Evolutionary conservation across 1,140 invertebrate species (phyloP), one percentile per base, ranked within the genome.

Genomic region (Hetaerina americana): DNA sequence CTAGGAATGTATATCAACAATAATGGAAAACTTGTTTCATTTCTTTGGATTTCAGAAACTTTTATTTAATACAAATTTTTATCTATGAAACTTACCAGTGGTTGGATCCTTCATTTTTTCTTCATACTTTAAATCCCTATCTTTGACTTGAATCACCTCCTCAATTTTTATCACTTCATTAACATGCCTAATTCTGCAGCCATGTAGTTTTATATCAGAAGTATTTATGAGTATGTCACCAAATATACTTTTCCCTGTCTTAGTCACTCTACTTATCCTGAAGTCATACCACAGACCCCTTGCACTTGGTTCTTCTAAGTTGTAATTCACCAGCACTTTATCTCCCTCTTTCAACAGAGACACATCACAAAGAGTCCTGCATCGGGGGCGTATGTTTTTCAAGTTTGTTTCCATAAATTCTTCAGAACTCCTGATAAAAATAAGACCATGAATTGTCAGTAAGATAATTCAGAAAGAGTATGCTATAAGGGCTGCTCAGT

Each of bases 231-330:
- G 27, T 26, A 71, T 28, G 67, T 68, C 68, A 10, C 73, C 70
- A 27, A 26, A 15, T 3, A 71, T 27, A 27, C 68, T 68, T 72
- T 27, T 78, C 74, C 75, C 77, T 31, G 66, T 77, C 69, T 75
- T 77, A 25, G 73, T 73, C 57, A 79, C 74, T 72, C 78, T 78
- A n/a, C 80, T 82, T 31, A 89, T 78, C n/a, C 82, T 77, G 73
- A 83, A 82, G 69, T 89, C 89, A 81, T 87, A 93, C 92, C 92
- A 94, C 78, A 87, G 85, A 12, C 92, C 92, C 78, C 85, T 82
- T 78, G 86, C 83, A 27, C 84, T 80, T 0, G 88, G 87, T 26
- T 89, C 81, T 75, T 93, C 90, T 57, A 88, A 82, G 78, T 93
- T 93, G 76, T 91, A 88, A 82, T 93, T 94, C 0, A 90, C 82